These are phyloP conservation scores for Nothobranchius furzeri DNA, from an alignment of 2,113 vertebrate species.

Conservation along the genomic window DNA sequence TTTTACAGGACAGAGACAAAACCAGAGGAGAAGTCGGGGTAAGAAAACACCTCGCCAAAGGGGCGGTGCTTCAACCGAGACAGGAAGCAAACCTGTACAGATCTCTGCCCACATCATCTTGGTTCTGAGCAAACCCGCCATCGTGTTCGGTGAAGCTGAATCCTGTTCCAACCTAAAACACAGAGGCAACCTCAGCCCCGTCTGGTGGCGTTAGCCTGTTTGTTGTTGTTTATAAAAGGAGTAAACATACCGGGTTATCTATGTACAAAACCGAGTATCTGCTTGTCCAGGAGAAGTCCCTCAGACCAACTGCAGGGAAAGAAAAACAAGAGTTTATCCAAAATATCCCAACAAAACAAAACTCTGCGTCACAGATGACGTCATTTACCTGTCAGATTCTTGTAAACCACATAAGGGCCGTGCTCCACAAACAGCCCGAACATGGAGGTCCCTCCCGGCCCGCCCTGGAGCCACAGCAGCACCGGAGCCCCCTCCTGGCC, in stretches of 20 bases:
- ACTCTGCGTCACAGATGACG: no score
- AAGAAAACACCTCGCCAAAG: neutral
- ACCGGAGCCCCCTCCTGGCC: slow-evolving; percentile 75
- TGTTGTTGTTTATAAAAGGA: neutral
- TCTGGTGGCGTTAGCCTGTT: no score
- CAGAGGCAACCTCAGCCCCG: neutral
- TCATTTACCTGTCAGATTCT: slow-evolving; percentile 80
- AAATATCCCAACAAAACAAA: neutral
- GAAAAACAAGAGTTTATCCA: neutral
- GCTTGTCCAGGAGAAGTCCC: slow-evolving; percentile 81
- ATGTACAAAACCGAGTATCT: slow-evolving; percentile 85
- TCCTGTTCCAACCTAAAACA: slow-evolving; percentile 81
- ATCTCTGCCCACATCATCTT: slow-evolving; percentile 82
- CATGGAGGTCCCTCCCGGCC: slow-evolving; percentile 87
- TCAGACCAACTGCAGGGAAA: slow-evolving; percentile 67
- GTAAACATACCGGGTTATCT: slow-evolving; percentile 80
- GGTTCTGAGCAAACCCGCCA: slow-evolving; percentile 74
- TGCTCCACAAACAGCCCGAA: slow-evolving; percentile 91
- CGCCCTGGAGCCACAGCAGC: slow-evolving; percentile 88
- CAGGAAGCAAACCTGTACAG: slow-evolving; percentile 74
- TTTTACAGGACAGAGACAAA: slow-evolving; percentile 48
- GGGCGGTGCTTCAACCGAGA: accelerated
- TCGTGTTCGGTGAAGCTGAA: slow-evolving; percentile 82
- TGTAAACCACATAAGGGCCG: slow-evolving; percentile 84
- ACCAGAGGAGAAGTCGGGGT: neutral